Percentiles rank a stretch among this genome's conserved stretches.
These are phyloP conservation scores for Phengaris arion DNA, from an alignment of 2,888 invertebrate species.

Conservation along the genomic window DNA sequence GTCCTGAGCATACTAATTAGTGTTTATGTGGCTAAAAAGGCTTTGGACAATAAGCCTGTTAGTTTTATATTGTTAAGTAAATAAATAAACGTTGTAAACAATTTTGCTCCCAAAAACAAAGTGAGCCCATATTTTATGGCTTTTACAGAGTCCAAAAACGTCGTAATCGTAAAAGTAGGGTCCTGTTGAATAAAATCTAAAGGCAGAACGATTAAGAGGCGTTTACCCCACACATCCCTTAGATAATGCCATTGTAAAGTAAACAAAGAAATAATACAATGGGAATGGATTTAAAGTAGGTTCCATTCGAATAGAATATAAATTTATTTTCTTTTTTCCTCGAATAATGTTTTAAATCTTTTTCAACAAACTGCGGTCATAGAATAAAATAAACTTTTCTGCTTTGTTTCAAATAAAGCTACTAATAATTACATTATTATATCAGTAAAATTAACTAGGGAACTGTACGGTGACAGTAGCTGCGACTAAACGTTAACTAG, in stretches of 20 bases:
- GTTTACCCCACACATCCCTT: constrained; percentile 6
- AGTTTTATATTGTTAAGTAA: too few relatives aligned
- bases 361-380: neutral
- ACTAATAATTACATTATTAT: neutral
- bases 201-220: constrained; percentile 22
- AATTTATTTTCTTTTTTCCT: constrained; percentile 12
- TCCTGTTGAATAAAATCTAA: constrained; percentile 10
- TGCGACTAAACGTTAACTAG: constrained; percentile 12
- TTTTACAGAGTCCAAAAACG: neutral
- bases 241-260: constrained; percentile 16
- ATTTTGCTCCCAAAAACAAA: neutral
- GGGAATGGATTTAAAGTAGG: neutral
- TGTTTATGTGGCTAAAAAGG: too few relatives aligned
- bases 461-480: neutral
- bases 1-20: too few relatives aligned
- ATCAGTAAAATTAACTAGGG: neutral
- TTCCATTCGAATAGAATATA: constrained; percentile 1
- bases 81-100: neutral
- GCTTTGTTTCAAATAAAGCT: too few relatives aligned
- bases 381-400: too few relatives aligned
- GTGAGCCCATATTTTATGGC: neutral
- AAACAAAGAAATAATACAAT: constrained; percentile 28
- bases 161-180: constrained; percentile 8
- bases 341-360: neutral
- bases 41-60: too few relatives aligned